Evolutionary conservation across 2,113 vertebrate species (phyloP).

Genomic region (Coptodon bakossiorum): DNA sequence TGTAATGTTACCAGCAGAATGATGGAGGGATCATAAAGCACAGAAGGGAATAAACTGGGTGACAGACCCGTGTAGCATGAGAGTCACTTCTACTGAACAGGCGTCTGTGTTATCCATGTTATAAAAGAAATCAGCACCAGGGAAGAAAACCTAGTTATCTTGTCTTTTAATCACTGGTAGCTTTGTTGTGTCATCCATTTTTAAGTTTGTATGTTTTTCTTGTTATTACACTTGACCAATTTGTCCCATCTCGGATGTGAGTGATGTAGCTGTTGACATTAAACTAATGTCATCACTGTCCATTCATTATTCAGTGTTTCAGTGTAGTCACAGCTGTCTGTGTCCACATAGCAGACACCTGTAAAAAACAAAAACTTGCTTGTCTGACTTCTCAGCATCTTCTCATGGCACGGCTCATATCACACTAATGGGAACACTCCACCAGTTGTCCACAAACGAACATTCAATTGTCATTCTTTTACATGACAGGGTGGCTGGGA

Average conservation of each 20-base stretch:
- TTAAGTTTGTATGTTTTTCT: background rate
- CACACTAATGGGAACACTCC: slow-evolving; percentile 26
- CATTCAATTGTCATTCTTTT: background rate
- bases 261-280: rapidly evolving
- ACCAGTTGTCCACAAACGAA: background rate
- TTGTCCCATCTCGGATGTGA: background rate
- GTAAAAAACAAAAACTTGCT: background rate
- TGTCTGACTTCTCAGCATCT: background rate
- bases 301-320: background rate
- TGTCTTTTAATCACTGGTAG: background rate
- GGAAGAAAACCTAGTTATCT: background rate
- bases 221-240: background rate
- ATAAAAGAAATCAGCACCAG: background rate
- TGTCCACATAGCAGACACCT: background rate
- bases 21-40: background rate
- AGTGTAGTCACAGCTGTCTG: background rate
- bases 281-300: background rate
- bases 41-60: background rate
- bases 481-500: background rate
- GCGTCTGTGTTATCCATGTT: background rate
- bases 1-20: background rate
- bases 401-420: background rate
- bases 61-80: background rate
- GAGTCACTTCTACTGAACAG: background rate
- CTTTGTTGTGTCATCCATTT: background rate